Evolutionary conservation across 2,113 vertebrate genomes (phyloP), one percentile per base, ranked within the genome.

Genomic region (Megaceryle torquata): DNA sequence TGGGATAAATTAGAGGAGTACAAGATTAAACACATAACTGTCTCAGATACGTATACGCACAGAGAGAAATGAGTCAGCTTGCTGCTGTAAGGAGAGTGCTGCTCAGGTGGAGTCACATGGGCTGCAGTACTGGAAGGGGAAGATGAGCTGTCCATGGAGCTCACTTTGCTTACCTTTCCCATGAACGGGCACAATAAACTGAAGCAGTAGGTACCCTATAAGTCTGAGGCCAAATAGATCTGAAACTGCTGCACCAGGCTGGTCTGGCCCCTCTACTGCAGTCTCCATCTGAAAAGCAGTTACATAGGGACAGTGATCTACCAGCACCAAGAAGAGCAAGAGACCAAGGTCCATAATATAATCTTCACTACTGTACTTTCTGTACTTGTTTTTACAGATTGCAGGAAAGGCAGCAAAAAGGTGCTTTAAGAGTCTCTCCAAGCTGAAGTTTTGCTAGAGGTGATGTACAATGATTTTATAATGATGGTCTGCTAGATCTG

Each of bases 1-100:
- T 13, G 69, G 92, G 90, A 93, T 91, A 89, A 94, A 96, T 91
- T 76, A 92, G 44, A 75, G 54, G 21, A 11, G 15, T 72, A 79
- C 50, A 76, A 92, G 81, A 91, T 19, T 39, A 72, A 91, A 69
- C 25, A 12, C 20, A 75, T 56, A 53, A 31, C 80, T 63, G 50
- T 17, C 37, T 91, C 26, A 83, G 85, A 61, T 33, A 51, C 1
- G 0, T 31, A 11, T 57, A 48, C 13, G 44, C 35, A 48, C 28
- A 57, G 74, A 71, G 28, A 6, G 15, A 12, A 28, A 50, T 0
- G 3, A 59, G 41, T 12, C 31, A n/a, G 8, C 37, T 74, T 39
- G 41, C 28, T 80, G 53, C 57, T 48, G 22, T 20, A 51, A 33
- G 11, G 10, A 50, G 8, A 35, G 6, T 3, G 15, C 14, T 84